A percentile compares a stretch with the other conserved stretches of the same genome.
phyloP scores from a whole-genome alignment of 2,113 vertebrate species.

The Halcyon malimbica region DNA sequence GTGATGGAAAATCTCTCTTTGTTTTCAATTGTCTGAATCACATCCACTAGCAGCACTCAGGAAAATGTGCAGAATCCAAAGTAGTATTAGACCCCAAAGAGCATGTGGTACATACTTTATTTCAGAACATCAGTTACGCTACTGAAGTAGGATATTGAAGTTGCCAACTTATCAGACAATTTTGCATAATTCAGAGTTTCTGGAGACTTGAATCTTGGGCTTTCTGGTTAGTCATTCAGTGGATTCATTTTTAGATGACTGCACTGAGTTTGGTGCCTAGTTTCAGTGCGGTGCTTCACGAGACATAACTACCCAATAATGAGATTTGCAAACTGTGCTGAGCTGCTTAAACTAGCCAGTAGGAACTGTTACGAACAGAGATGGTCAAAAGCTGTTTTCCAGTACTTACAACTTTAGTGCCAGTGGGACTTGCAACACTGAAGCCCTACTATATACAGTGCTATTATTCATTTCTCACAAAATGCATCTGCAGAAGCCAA shows the following conservation, averaged over 20 bases:
- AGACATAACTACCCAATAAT: neutral
- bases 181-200: neutral
- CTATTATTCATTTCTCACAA: neutral
- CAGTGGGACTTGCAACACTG: neutral
- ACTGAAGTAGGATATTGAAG: neutral
- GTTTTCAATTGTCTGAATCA: neutral
- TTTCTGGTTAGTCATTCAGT: neutral
- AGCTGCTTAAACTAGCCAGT: neutral
- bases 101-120: neutral
- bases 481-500: neutral
- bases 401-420: neutral
- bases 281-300: neutral
- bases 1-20: neutral
- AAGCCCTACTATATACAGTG: neutral
- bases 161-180: neutral
- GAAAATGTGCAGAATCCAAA: conserved; percentile 3
- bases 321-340: neutral
- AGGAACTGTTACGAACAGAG: neutral
- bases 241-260: neutral
- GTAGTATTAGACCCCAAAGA: neutral
- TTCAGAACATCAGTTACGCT: neutral
- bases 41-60: neutral
- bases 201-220: neutral
- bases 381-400: neutral
- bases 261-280: neutral